phyloP scores from a whole-genome alignment of 2,797 vertebrate species.

The Pangasius larnaudii region DNA sequence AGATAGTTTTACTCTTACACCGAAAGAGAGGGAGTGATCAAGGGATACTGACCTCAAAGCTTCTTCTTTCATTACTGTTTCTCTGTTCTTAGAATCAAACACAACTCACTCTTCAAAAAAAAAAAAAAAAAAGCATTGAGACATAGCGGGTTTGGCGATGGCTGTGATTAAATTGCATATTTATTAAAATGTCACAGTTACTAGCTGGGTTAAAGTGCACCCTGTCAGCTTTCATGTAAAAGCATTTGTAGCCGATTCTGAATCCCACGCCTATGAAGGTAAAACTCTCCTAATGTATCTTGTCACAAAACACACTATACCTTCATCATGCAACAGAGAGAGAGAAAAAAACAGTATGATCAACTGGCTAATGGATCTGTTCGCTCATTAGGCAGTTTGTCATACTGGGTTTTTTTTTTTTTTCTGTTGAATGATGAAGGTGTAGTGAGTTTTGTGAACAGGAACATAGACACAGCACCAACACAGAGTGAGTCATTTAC shows the following conservation, averaged over 20 bases:
- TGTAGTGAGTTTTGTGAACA: not conserved
- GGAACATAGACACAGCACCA: not conserved
- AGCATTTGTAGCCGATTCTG: slow-evolving; percentile 15
- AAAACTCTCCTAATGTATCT: not conserved
- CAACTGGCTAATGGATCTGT: not conserved
- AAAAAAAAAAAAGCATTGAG: not conserved
- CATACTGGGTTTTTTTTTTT: too few species aligned
- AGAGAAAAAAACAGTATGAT: not conserved
- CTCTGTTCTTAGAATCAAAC: slow-evolving; percentile 31
- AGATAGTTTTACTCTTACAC: slow-evolving; percentile 12
- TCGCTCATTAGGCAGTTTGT: not conserved
- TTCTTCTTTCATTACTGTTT: slow-evolving; percentile 46
- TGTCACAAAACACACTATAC: not conserved
- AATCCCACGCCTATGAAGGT: not conserved
- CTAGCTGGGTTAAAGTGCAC: slow-evolving; percentile 26
- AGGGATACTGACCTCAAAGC: slow-evolving; percentile 46
- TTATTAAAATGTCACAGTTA: slow-evolving; percentile 39
- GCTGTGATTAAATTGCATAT: slow-evolving; percentile 15
- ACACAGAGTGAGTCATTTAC: not conserved
- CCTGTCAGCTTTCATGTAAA: slow-evolving; percentile 26
- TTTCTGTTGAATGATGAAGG: too few species aligned
- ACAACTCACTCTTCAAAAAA: slow-evolving; percentile 4
- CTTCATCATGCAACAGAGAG: slow-evolving; percentile 23
- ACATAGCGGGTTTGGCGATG: slow-evolving; percentile 14
- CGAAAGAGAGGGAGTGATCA: slow-evolving; percentile 12